Evolutionary conservation across 2,888 invertebrate species (phyloP), one percentile per base, ranked within the genome.

Genomic region (Electrophaes corylata): DNA sequence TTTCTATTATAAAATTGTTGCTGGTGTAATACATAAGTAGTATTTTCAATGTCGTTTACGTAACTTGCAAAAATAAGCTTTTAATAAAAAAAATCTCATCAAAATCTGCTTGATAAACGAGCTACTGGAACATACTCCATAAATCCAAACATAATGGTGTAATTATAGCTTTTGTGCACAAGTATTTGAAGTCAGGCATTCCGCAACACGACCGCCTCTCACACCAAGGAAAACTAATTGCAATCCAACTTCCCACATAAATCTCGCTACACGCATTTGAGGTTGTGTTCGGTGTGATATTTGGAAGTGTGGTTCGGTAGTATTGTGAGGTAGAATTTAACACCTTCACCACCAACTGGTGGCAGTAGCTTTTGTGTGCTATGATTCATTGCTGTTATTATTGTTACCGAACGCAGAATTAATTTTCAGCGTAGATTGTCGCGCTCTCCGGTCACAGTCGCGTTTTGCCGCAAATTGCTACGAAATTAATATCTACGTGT

Each of bases 361-460:
- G 58, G 57, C 44, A 52, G 52, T 44, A 29, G 72, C 79, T 72
- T 79, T 90, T 89, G 88, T 90, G 69, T 69, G 67, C 62, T 68
- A 80, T 91, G 90, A 91, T 88, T 88, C 84, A 91, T 88, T 60
- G 75, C 79, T 73, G 74, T 79, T 79, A 81, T 86, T 86, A 87
- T 88, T 85, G 86, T 85, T 76, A 77, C 84, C 83, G 81, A 88
- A 88, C 79, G 75, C 68, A 71, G 81, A 84, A 89, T 89, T 90
- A 90, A 91, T 89, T 86, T 82, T 78, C 67, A 80, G 73, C 72
- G 71, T 73, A 78, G 74, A 81, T 79, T 78, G 77, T 78, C 74
- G 77, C 73, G 72, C 76, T 79, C 78, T 72, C 66, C 55, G 72
- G 71, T 79, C 79, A 81, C 82, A 73, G 77, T 69, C 75, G 73